A percentile compares a stretch with the other conserved stretches of the same genome.
These are phyloP conservation scores for Mareca penelope DNA, from an alignment of 2,797 vertebrate species.

Conservation along the genomic window DNA sequence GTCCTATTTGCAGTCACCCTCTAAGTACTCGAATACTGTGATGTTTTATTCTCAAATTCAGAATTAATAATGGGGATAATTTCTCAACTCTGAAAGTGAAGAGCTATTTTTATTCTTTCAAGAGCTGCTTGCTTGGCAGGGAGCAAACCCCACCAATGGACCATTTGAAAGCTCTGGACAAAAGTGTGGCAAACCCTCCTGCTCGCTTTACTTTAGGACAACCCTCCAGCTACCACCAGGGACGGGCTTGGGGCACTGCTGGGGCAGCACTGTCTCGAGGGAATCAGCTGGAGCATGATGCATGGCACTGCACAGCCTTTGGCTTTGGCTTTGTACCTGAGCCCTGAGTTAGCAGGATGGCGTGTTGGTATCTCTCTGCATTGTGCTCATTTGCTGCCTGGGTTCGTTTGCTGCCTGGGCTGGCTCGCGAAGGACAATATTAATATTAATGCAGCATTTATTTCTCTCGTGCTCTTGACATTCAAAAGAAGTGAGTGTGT, in stretches of 20 bases:
- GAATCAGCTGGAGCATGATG: not conserved
- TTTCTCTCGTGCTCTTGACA: conserved; percentile 14
- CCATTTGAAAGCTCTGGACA: conserved; percentile 27
- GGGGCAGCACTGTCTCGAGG: not conserved
- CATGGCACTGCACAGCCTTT: fast-evolving
- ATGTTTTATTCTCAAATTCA: conserved; percentile 5
- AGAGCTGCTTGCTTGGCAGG: not conserved
- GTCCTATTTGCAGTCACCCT: not conserved
- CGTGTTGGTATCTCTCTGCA: not conserved
- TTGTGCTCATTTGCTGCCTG: too few relatives aligned
- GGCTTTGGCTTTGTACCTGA: not conserved
- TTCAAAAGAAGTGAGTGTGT: conserved; percentile 16
- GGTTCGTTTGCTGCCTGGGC: not conserved
- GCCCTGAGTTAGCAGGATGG: not conserved
- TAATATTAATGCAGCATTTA: conserved; percentile 20
- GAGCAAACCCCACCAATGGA: not conserved
- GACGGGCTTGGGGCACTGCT: not conserved
- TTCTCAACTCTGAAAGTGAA: not conserved
- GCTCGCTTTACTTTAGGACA: not conserved
- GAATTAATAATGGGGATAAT: not conserved
- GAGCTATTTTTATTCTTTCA: not conserved
- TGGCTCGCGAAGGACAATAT: not conserved
- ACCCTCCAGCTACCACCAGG: not conserved
- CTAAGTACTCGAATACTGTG: not conserved
- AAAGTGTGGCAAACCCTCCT: not conserved